A percentile compares a stretch with the other conserved stretches of the same genome.
Conservation (phyloP, 2,888 invertebrate genomes). For the Troglohyphantes excavatus region DNA sequence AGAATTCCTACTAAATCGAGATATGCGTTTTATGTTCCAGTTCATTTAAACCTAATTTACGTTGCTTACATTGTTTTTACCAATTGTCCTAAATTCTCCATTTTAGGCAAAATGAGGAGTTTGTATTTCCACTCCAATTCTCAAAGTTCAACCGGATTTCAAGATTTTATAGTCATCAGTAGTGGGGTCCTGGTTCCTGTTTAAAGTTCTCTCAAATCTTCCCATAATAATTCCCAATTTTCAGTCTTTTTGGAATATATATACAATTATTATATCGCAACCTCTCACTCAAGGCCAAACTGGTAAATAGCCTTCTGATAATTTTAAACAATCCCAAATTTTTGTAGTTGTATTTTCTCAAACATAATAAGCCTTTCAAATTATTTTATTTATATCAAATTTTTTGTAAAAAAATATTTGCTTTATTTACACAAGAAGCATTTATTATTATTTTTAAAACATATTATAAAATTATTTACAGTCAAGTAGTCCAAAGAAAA, state of each 20-base stretch:
- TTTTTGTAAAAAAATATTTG: too few relatives aligned
- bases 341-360: too few relatives aligned
- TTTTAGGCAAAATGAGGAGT: conserved; percentile 31
- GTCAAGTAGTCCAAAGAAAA: too few relatives aligned
- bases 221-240: not conserved
- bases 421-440: too few relatives aligned
- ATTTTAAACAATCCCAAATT: not conserved
- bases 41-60: too few relatives aligned
- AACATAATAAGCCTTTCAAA: too few relatives aligned
- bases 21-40: too few relatives aligned
- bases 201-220: not conserved
- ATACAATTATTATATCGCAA: not conserved
- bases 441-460: too few relatives aligned
- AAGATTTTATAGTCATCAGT: conserved; percentile 3
- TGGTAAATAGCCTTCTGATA: not conserved
- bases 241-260: not conserved
- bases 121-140: conserved; percentile 47
- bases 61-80: too few relatives aligned
- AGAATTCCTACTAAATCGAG: too few relatives aligned
- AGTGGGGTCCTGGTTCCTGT: conserved; percentile 19
- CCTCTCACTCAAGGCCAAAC: not conserved
- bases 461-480: too few relatives aligned
- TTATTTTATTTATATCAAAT: too few relatives aligned
- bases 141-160: conserved; percentile 11
- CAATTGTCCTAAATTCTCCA: conserved; percentile 27